Evolutionary conservation across 2,888 invertebrate genomes (phyloP), one percentile per base, ranked within the genome.

Genomic region (Eilema griseolum): DNA sequence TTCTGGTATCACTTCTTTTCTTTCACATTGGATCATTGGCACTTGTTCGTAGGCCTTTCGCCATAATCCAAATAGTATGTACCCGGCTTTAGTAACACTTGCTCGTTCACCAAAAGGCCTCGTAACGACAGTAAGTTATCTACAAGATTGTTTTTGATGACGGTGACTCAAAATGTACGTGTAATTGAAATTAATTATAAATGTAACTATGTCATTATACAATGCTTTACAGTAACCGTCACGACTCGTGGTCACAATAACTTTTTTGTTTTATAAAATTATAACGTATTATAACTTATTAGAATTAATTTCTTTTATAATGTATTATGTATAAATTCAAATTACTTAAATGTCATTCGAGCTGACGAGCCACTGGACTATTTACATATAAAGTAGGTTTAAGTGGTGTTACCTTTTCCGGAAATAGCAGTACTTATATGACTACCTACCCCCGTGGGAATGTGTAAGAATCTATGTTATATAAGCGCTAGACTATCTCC

Each of bases 121-220:
- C 46, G n/a, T 52, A n/a, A 52, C 52, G 52, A 52, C 52, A 52
- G 52, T n/a, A 52, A 52, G 52, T n/a, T n/a, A 52, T 52, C 20
- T n/a, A 52, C 52, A 52, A 52, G 52, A 52, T 52, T 52, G 20
- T 52, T 52, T 10, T n/a, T 52, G 52, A n/a, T 10, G 52, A 52
- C n/a, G 52, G 2, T n/a, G n/a, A 52, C 8, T 46, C 46, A 46
- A 46, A 41, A 52, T 8, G 8, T 2, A 52, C 52, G 8, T 52
- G n/a, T 52, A 52, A n/a, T 10, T 52, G 5, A 52, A 52, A 52
- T 52, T 20, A 52, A 52, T 52, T 52, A 52, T 52, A 52, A n/a
- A n/a, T 52, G 52, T 52, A 52, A 52, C 52, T 52, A n/a, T 52
- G 52, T 52, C 52, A 52, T 52, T 52, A 52, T 52, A 52, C 52